Base-by-base conservation (phyloP, 2,113 vertebrate species). In the Microtus montanus region DNA sequence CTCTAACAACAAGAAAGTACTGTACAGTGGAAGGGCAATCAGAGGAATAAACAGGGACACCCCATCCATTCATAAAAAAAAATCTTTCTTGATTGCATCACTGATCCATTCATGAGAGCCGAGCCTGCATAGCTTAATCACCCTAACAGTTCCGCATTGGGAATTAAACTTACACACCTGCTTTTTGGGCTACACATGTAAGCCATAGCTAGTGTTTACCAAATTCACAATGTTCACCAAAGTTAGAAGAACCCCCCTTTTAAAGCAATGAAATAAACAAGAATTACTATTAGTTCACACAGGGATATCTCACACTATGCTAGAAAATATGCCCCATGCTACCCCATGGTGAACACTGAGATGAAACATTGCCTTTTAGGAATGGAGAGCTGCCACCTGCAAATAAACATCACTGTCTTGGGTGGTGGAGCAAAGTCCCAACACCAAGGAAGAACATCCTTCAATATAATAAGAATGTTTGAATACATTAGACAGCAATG, bases 401-500 rank as follows among this genome's bases (percentile, higher is more conserved):
- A 96, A 94, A 54, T 94, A 93, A 74, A 24, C 96, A 92, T 97
- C 95, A 61, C 96, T 91, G 87, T 79, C 74, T 54, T 30, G n/a
- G 13, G 19, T 58, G 54, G 11, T 91, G 87, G 9, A 95, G 61
- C 33, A 96, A 97, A 96, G 83, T 71, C 92, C 97, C 83, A 93
- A 54, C 47, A 63, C 66, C 96, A 95, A 97, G 96, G 90, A 94
- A 83, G 97, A 98, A 95, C 87, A 96, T 95, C 86, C 95, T 98
- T 97, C 93, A 96, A 91, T 84, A 89, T 96, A 97, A 97, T 96
- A 96, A 93, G 75, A 26, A 96, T 97, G 95, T 96, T 93, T 92
- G 96, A 96, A 97, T 90, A 98, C 98, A 97, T 85, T 96, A 97
- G 95, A 92, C 95, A 96, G 95, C 63, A 33, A 96, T 97, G 77